Evolutionary conservation across 1,140 invertebrate genomes (phyloP).

Genomic region (Aleiodes sp.): DNA sequence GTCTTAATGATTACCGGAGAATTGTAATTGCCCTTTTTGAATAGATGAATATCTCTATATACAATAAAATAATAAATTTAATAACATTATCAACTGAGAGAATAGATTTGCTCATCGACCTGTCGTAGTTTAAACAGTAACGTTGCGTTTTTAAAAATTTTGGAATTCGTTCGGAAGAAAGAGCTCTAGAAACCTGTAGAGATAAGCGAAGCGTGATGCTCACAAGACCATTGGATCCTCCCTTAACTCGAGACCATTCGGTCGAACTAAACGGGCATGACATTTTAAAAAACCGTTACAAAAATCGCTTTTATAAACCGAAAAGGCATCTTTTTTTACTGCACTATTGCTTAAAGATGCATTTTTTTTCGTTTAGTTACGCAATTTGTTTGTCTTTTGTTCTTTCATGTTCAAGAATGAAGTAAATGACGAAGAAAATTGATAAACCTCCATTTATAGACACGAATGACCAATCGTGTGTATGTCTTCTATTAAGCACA

Average conservation of each 20-base stretch:
- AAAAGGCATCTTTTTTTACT: constrained; percentile 6
- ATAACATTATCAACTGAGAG: no score
- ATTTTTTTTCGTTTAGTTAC: neutral
- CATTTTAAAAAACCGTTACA: constrained; percentile 63
- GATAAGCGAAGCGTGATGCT: constrained; percentile 60
- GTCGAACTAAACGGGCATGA: constrained; percentile 59
- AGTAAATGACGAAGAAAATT: constrained; percentile 26
- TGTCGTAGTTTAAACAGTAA: no score
- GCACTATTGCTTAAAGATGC: neutral
- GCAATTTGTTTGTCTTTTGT: neutral
- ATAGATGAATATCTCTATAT: no score
- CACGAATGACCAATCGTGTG: constrained; percentile 18
- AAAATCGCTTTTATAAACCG: constrained; percentile 47
- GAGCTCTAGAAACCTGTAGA: neutral
- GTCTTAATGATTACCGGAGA: no score
- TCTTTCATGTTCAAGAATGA: neutral
- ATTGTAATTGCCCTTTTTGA: no score
- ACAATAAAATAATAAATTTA: no score
- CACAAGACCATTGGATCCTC: constrained; percentile 57
- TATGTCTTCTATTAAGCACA: neutral
- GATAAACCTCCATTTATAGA: constrained; percentile 30
- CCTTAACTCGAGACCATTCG: constrained; percentile 48
- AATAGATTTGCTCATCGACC: no score
- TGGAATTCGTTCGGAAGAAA: no score
- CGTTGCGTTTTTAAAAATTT: no score